Conservation (phyloP, 2,888 invertebrate genomes). For the Tortricodes alternella region DNA sequence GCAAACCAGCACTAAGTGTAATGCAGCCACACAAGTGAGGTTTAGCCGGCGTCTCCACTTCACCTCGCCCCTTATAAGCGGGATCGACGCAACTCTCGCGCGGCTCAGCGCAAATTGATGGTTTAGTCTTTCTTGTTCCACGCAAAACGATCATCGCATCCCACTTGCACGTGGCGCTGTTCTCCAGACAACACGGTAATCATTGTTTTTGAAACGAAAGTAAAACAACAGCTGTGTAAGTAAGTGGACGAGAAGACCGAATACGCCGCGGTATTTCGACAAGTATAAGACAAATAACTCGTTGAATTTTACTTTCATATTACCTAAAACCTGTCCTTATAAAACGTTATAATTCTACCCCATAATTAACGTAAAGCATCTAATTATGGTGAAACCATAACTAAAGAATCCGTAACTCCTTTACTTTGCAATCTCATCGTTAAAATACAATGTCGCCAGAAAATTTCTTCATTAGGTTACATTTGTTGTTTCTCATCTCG, state of each 20-base stretch:
- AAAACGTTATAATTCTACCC: constrained; percentile 42
- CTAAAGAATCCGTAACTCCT: constrained; percentile 36
- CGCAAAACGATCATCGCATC: constrained; percentile 76
- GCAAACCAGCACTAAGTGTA: constrained; percentile 54
- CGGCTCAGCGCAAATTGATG: constrained; percentile 72
- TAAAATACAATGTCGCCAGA: no score
- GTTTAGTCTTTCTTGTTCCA: constrained; percentile 75
- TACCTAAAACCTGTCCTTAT: constrained; percentile 52
- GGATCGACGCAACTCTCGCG: constrained; percentile 63
- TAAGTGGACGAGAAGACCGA: constrained; percentile 70
- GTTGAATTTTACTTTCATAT: constrained; percentile 68
- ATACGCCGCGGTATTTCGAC: constrained; percentile 69
- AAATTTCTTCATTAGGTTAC: no score
- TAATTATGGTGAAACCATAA: neutral
- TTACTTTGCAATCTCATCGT: no score
- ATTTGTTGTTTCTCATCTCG: no score
- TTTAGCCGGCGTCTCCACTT: constrained; percentile 33
- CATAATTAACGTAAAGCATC: neutral
- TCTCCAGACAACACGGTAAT: constrained; percentile 69
- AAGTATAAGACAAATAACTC: constrained; percentile 79
- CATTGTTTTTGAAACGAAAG: constrained; percentile 75
- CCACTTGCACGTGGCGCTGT: constrained; percentile 62
- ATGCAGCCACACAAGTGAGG: constrained; percentile 50
- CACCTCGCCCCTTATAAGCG: constrained; percentile 55
- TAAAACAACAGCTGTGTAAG: constrained; percentile 67